These are phyloP conservation scores for Takifugu flavidus DNA, from an alignment of 2,113 vertebrate genomes.

Conservation along the genomic window DNA sequence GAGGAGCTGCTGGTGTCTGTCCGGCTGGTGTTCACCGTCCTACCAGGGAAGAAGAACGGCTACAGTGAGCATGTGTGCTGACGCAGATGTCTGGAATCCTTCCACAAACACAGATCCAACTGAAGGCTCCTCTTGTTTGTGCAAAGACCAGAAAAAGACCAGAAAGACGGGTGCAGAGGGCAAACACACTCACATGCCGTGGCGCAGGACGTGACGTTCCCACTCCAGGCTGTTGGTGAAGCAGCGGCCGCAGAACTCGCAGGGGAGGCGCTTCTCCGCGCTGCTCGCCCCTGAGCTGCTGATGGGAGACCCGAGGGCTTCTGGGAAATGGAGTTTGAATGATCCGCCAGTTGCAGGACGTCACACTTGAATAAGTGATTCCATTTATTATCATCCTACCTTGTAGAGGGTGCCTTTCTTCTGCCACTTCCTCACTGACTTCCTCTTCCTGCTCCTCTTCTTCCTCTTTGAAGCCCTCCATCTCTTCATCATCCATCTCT, in stretches of 20 bases:
- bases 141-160: constrained; percentile 1
- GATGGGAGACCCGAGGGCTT: constrained; percentile 56
- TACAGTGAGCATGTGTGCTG: neutral
- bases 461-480: constrained; percentile 68
- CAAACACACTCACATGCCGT: constrained; percentile 88
- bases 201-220: constrained; percentile 94
- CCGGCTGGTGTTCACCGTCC: constrained; percentile 79
- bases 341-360: neutral
- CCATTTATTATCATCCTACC: constrained; percentile 44
- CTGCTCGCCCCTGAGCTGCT: constrained; percentile 62
- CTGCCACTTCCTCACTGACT: constrained; percentile 34
- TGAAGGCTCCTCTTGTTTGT: neutral
- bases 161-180: neutral
- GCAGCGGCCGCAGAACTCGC: constrained; percentile 94
- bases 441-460: constrained; percentile 44
- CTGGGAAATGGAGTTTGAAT: constrained; percentile 51
- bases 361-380: neutral
- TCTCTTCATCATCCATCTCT: constrained; percentile 73
- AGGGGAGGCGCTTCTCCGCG: constrained; percentile 85
- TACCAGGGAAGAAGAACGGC: constrained; percentile 45
- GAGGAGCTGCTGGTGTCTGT: constrained; percentile 58
- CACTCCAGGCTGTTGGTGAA: constrained; percentile 92
- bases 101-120: neutral
- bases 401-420: constrained; percentile 37
- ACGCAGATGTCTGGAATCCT: neutral